These are phyloP conservation scores for Rhyacophila brunnea DNA, from an alignment of 1,140 invertebrate genomes.

Conservation along the genomic window DNA sequence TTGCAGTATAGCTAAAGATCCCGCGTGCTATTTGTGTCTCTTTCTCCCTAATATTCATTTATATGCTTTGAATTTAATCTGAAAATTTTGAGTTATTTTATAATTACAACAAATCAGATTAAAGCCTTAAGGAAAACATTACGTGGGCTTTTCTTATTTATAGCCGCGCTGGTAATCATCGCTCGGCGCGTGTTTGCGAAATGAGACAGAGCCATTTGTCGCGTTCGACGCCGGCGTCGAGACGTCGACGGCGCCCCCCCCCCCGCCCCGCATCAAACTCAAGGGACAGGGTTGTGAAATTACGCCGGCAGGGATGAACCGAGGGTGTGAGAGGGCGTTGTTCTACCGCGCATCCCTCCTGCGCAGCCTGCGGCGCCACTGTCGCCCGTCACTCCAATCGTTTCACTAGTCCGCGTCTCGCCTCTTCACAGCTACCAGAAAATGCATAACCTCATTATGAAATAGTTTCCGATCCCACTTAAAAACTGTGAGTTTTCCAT, in stretches of 20 bases:
- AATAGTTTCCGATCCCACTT: too few species aligned
- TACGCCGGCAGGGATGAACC: neutral
- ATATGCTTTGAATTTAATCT: neutral
- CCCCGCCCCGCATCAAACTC: neutral
- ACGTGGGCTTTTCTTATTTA: too few species aligned
- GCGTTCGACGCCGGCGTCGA: too few species aligned
- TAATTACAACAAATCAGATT: neutral
- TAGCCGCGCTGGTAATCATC: too few species aligned
- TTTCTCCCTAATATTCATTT: neutral
- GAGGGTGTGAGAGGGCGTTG: neutral
- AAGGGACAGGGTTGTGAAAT: neutral
- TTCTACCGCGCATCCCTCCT: neutral
- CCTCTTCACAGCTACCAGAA: too few species aligned
- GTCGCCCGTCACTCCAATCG: constrained; percentile 15
- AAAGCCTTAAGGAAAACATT: neutral
- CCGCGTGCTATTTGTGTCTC: neutral
- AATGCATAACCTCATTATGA: too few species aligned
- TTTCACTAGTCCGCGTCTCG: constrained; percentile 5
- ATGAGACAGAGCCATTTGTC: too few species aligned
- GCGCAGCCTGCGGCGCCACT: constrained; percentile 7
- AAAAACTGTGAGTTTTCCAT: too few species aligned
- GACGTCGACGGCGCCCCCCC: constrained; percentile 3
- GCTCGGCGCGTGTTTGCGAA: too few species aligned
- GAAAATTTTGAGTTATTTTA: constrained; percentile 2
- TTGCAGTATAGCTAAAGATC: too few species aligned